Evolutionary conservation across 2,888 invertebrate genomes (phyloP).

Genomic region (Amphipoea oculea): DNA sequence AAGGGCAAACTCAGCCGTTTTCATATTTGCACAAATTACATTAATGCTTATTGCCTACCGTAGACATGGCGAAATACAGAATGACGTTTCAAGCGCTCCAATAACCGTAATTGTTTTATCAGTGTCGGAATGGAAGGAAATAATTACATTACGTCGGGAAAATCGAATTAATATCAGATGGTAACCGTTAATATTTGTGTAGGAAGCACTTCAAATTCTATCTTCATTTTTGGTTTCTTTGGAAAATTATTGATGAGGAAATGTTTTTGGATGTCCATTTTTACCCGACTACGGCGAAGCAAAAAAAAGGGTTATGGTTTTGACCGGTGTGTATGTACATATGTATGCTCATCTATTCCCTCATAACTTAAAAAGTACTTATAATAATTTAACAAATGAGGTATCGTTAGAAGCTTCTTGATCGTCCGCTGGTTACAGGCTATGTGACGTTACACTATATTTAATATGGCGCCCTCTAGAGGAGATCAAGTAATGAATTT

Average conservation of each 20-base stretch:
- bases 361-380: too few relatives aligned
- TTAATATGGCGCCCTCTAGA: too few relatives aligned
- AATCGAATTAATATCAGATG: constrained; percentile 66
- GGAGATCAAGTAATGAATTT: too few relatives aligned
- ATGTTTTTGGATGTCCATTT: background rate
- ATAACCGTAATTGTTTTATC: constrained; percentile 68
- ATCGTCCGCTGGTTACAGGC: too few relatives aligned
- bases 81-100: constrained; percentile 68
- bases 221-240: constrained; percentile 16
- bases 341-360: too few relatives aligned
- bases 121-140: constrained; percentile 58
- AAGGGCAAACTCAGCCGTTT: constrained; percentile 83
- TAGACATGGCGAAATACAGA: constrained; percentile 74
- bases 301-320: too few relatives aligned
- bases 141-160: constrained; percentile 64
- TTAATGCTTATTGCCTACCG: constrained; percentile 83
- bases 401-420: too few relatives aligned
- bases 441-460: too few relatives aligned
- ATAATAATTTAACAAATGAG: too few relatives aligned
- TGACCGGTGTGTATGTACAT: too few relatives aligned
- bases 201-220: constrained; percentile 40
- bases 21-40: constrained; percentile 87
- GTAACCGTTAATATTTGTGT: constrained; percentile 49
- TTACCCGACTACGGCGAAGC: too few relatives aligned
- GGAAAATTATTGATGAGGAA: background rate